A percentile compares a stretch with the other conserved stretches of the same genome.
Evolutionary conservation across 2,113 vertebrate species (phyloP).

Genomic region (Colistium nudipinnis): DNA sequence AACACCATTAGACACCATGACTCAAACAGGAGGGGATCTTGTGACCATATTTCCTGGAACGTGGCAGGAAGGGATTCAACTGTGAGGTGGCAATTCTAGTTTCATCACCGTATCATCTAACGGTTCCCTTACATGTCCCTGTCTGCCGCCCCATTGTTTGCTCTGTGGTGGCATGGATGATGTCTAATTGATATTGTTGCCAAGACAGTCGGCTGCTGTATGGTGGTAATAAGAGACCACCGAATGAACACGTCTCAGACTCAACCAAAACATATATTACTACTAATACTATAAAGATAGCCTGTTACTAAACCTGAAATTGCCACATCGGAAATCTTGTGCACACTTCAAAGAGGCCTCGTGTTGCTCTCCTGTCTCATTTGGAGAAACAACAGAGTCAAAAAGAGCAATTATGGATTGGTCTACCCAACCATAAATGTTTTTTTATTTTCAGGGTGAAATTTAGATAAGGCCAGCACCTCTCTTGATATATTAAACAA

Average conservation of each 20-base stretch:
- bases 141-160: conserved; percentile 17
- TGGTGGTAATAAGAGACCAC: conserved; percentile 67
- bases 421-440: too few relatives aligned
- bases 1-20: neutral
- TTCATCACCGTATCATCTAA: conserved; percentile 31
- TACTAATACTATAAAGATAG: conserved; percentile 58
- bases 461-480: neutral
- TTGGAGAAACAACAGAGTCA: conserved; percentile 41
- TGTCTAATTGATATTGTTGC: conserved; percentile 58
- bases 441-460: conserved; percentile 30
- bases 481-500: neutral
- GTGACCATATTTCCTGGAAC: neutral
- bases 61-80: neutral
- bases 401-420: conserved; percentile 5
- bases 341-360: conserved; percentile 38
- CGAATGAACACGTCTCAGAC: conserved; percentile 32
- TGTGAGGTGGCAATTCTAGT: neutral
- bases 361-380: conserved; percentile 20
- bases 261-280: conserved; percentile 76
- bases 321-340: conserved; percentile 35
- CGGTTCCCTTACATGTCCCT: neutral
- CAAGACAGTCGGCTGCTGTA: conserved; percentile 38
- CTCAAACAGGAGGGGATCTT: neutral
- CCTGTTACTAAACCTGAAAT: conserved; percentile 29
- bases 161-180: conserved; percentile 18